These are phyloP conservation scores for Cyphomyrus discorhynchus DNA, from an alignment of 2,113 vertebrate genomes.

Conservation along the genomic window DNA sequence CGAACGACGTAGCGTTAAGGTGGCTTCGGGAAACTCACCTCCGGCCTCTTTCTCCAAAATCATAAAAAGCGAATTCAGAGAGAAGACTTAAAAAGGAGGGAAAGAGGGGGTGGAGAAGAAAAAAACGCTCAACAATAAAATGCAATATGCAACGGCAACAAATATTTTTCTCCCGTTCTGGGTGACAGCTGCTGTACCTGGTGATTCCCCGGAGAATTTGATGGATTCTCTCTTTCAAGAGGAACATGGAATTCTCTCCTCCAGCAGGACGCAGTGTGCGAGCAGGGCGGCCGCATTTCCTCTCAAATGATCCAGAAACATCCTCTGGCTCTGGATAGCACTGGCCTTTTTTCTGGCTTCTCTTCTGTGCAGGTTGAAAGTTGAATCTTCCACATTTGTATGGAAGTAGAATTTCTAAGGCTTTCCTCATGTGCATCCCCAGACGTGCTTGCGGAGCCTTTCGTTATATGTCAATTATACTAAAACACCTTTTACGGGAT, in stretches of 20 bases:
- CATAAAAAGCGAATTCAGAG: slow-evolving; percentile 39
- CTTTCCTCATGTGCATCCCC: background rate
- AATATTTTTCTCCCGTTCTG: slow-evolving; percentile 43
- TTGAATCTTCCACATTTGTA: slow-evolving; percentile 26
- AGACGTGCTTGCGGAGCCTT: background rate
- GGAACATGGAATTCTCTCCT: slow-evolving; percentile 50
- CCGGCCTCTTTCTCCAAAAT: slow-evolving; percentile 34
- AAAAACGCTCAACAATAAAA: slow-evolving; percentile 54
- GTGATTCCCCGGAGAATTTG: slow-evolving; percentile 56
- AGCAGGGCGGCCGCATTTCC: slow-evolving; percentile 50
- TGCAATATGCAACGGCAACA: slow-evolving; percentile 55
- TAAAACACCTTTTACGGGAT: background rate
- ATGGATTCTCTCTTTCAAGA: slow-evolving; percentile 58
- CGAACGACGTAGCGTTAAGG: no score
- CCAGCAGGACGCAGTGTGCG: slow-evolving; percentile 47
- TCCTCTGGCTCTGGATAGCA: slow-evolving; percentile 23
- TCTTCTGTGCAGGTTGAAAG: slow-evolving; percentile 20
- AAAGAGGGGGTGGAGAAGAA: slow-evolving; percentile 24
- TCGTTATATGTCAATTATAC: background rate
- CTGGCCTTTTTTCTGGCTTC: slow-evolving; percentile 31
- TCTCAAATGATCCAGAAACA: slow-evolving; percentile 51
- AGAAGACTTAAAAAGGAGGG: slow-evolving; percentile 29
- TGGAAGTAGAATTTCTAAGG: slow-evolving; percentile 12
- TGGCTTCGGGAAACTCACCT: no score
- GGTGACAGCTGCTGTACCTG: slow-evolving; percentile 54